These are phyloP conservation scores for Sebastes reedi DNA, from an alignment of 2,797 vertebrate species.

Conservation along the genomic window DNA sequence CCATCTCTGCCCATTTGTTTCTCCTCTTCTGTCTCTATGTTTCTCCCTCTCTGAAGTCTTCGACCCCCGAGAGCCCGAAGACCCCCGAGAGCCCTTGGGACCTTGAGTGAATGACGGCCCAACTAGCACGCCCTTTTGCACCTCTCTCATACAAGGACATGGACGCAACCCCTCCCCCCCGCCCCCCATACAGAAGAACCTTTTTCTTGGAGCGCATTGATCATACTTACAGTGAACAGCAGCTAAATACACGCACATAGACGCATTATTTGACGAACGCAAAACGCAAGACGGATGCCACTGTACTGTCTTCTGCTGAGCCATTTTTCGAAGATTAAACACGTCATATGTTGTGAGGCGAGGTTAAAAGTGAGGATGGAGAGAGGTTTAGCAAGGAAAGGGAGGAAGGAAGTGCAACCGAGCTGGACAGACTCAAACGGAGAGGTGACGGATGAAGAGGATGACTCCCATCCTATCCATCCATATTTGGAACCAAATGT, in stretches of 20 bases:
- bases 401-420: slow-evolving; percentile 18
- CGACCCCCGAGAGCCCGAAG: slow-evolving; percentile 83
- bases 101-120: slow-evolving; percentile 84
- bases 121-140: slow-evolving; percentile 69
- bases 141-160: slow-evolving; percentile 68
- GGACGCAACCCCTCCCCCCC: slow-evolving; percentile 40
- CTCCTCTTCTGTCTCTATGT: slow-evolving; percentile 83
- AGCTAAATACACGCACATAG: slow-evolving; percentile 47
- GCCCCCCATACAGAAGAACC: slow-evolving; percentile 58
- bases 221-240: slow-evolving; percentile 61
- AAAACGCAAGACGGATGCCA: slow-evolving; percentile 64
- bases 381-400: slow-evolving; percentile 31
- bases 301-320: slow-evolving; percentile 76
- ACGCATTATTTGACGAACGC: slow-evolving; percentile 47
- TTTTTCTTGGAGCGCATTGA: slow-evolving; percentile 62
- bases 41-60: slow-evolving; percentile 84
- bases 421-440: slow-evolving; percentile 29
- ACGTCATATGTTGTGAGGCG: slow-evolving; percentile 31
- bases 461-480: slow-evolving; percentile 31
- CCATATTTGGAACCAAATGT: slow-evolving; percentile 49
- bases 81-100: slow-evolving; percentile 84
- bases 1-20: slow-evolving; percentile 85
- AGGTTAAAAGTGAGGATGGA: slow-evolving; percentile 27
- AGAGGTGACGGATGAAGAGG: slow-evolving; percentile 34
- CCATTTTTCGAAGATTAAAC: slow-evolving; percentile 69